Conservation (phyloP, 2,888 invertebrate genomes). For the Macaria liturata region DNA sequence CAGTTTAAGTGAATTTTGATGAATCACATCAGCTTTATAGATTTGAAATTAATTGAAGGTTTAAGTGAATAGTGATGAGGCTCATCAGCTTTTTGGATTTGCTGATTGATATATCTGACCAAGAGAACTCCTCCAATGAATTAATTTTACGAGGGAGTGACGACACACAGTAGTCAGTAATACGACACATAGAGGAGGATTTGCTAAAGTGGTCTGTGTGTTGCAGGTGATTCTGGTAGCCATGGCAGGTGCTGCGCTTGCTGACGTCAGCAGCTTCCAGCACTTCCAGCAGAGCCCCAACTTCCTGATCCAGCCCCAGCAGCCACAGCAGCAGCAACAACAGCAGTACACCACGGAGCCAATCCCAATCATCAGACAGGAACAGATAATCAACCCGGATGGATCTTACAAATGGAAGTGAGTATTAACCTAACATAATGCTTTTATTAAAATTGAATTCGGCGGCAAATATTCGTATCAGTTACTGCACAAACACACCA, state of each 20-base stretch:
- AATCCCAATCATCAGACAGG: slow-evolving; percentile 86
- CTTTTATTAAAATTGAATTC: no score
- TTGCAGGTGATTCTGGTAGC: slow-evolving; percentile 47
- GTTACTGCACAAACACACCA: no score
- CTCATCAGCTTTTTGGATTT: no score
- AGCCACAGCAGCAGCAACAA: slow-evolving; percentile 52
- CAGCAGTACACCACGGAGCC: slow-evolving; percentile 79
- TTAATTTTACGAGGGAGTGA: no score
- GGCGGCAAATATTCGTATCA: no score
- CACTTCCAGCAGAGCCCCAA: slow-evolving; percentile 52
- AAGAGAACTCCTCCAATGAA: no score
- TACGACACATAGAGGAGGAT: background rate
- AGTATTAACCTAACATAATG: slow-evolving; percentile 13
- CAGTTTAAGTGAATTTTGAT: no score
- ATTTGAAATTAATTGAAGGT: no score
- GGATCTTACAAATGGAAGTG: slow-evolving; percentile 85
- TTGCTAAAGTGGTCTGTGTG: slow-evolving; percentile 7
- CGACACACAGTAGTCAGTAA: no score
- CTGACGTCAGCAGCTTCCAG: slow-evolving; percentile 65
- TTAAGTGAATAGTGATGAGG: no score
- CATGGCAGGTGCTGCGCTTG: slow-evolving; percentile 45
- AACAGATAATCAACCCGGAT: slow-evolving; percentile 87
- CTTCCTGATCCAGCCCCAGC: slow-evolving; percentile 45
- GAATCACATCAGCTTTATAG: no score
- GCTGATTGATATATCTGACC: no score